Evolutionary conservation across 2,113 vertebrate species (phyloP), one percentile per base, ranked within the genome.

Genomic region (Illadopsis cleaveri): DNA sequence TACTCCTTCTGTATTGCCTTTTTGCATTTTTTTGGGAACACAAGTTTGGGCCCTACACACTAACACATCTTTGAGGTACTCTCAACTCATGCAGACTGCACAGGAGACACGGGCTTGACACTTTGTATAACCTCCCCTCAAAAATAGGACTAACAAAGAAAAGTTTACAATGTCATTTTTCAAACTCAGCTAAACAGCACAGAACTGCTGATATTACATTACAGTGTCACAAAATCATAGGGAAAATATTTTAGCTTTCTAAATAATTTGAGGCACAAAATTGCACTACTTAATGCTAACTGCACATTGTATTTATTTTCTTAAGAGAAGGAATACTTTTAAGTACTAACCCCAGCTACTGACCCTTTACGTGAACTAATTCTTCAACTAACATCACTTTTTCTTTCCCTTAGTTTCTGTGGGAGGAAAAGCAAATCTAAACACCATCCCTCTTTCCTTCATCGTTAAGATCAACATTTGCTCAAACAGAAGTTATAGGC

Each of bases 341-440:
- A 92, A 93, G 76, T 80, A 64, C 47, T 81, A 95, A 83, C 22
- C 68, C 56, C 47, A 65, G 44, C 79, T 80, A 90, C 60, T 92
- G 92, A 90, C 90, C 84, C 82, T 83, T 88, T 88, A 75, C 3
- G 0, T 22, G 22, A 95, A 78, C 75, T 86, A 96, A 90, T 82
- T 95, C 66, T 27, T 91, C 93, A 76, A 77, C 54, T 66, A 85
- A 94, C 84, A 83, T 80, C 30, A 35, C 18, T 95, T 93, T 79
- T 90, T 44, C 44, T 78, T 57, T 57, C 47, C 50, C 78, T 91
- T 80, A 37, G 82, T 64, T 96, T 93, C 72, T 51, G 31, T 28
- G 50, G 12, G 54, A 57, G 30, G 82, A 88, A 91, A 94, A 73
- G 70, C 61, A 95, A 96, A 93, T 50, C 75, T 58, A 92, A 93